phyloP scores from a whole-genome alignment of 2,113 vertebrate genomes.

The Coreoperca whiteheadi region DNA sequence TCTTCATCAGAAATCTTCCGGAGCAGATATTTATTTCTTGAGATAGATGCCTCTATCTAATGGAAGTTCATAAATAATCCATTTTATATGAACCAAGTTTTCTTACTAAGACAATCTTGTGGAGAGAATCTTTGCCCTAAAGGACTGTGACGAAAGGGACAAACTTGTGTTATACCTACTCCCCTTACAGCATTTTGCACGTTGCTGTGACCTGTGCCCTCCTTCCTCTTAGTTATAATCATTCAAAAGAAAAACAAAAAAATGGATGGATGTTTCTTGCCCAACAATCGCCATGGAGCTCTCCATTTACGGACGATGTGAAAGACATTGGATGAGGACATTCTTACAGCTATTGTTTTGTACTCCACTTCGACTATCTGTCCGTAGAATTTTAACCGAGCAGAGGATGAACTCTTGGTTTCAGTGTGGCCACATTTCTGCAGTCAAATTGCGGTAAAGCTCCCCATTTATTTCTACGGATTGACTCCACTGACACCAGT shows the following conservation, averaged over 20 bases:
- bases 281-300: constrained; percentile 81
- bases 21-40: constrained; percentile 82
- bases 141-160: constrained; percentile 70
- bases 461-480: constrained; percentile 64
- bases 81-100: constrained; percentile 78
- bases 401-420: constrained; percentile 66
- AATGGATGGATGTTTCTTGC: constrained; percentile 56
- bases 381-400: constrained; percentile 57
- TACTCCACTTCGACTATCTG: constrained; percentile 54
- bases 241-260: constrained; percentile 33
- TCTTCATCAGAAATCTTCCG: constrained; percentile 78
- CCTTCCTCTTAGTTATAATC: constrained; percentile 55
- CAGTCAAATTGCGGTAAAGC: constrained; percentile 62
- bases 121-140: constrained; percentile 63
- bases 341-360: constrained; percentile 59
- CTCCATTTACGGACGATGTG: constrained; percentile 76
- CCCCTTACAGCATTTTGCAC: constrained; percentile 74
- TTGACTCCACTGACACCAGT: constrained; percentile 72
- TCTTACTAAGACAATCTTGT: constrained; percentile 82
- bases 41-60: constrained; percentile 74
- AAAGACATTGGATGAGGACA: constrained; percentile 62
- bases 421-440: constrained; percentile 65
- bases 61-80: constrained; percentile 66
- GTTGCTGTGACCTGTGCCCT: constrained; percentile 68
- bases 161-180: constrained; percentile 80